Evolutionary conservation across 2,797 vertebrate species (phyloP).

Genomic region (Anguilla obscura): DNA sequence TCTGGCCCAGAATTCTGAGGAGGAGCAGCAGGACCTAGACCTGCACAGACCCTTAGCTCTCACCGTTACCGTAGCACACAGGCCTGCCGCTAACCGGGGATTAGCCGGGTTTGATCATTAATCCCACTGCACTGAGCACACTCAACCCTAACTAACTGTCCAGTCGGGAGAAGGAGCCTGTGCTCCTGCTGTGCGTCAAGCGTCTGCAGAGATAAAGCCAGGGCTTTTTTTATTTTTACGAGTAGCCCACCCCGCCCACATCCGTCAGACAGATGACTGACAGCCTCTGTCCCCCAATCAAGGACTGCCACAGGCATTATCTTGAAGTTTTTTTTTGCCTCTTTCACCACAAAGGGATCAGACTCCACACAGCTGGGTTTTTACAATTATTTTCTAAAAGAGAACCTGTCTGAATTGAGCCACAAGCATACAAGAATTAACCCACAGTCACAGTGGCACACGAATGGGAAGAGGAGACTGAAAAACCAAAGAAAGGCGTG

Average conservation of each 20-base stretch:
- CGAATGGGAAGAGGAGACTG: background rate
- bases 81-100: conserved; percentile 9
- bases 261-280: background rate
- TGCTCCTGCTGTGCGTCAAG: background rate
- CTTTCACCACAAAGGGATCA: background rate
- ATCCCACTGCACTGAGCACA: background rate
- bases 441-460: background rate
- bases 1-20: background rate
- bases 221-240: background rate
- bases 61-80: background rate
- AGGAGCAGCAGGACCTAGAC: background rate
- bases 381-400: background rate
- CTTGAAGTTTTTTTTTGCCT: too few species aligned
- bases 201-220: background rate
- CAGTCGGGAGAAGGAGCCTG: background rate
- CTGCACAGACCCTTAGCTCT: background rate
- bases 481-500: background rate
- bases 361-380: background rate
- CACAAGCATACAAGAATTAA: background rate
- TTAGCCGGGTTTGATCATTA: background rate
- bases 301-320: background rate
- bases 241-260: background rate
- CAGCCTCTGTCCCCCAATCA: background rate
- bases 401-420: background rate
- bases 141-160: background rate